Percentiles rank a stretch among this genome's conserved stretches.
These are phyloP conservation scores for Polypterus bichir DNA, from an alignment of 2,113 vertebrate genomes.

Conservation along the genomic window DNA sequence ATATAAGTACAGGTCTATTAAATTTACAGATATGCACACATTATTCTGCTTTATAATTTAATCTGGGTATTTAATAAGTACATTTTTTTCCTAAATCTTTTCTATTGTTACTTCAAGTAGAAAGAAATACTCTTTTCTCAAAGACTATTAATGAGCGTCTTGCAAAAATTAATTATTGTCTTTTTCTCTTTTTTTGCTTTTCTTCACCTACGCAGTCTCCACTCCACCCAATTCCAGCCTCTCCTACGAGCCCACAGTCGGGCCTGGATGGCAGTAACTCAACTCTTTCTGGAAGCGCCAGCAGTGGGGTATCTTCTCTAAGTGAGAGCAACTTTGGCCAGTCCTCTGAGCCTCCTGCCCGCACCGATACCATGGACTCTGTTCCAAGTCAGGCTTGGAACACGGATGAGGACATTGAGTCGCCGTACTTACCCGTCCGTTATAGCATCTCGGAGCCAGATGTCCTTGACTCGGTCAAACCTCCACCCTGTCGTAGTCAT, in stretches of 20 bases:
- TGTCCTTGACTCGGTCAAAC: constrained; percentile 70
- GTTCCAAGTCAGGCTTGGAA: constrained; percentile 81
- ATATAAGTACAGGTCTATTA: no score
- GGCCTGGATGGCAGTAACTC: constrained; percentile 88
- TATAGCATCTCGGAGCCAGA: constrained; percentile 82
- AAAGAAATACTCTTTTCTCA: no score
- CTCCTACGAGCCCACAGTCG: constrained; percentile 85
- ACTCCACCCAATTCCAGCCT: constrained; percentile 84
- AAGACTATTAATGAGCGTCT: no score
- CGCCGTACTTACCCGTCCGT: constrained; percentile 83
- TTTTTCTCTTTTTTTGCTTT: constrained; percentile 3
- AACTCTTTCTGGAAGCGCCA: constrained; percentile 86
- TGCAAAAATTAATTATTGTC: not conserved
- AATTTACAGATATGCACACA: no score
- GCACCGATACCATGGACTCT: constrained; percentile 79
- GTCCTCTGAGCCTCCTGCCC: constrained; percentile 62
- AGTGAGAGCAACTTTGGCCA: constrained; percentile 86
- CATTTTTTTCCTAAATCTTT: no score
- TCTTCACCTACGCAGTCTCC: constrained; percentile 61
- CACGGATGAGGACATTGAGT: constrained; percentile 71
- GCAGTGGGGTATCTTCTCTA: constrained; percentile 86
- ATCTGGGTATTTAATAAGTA: no score
- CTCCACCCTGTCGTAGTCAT: constrained; percentile 85
- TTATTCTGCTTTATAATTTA: no score
- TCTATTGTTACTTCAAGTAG: no score